These are phyloP conservation scores for Siniperca knerii DNA, from an alignment of 2,113 vertebrate species.

Conservation along the genomic window DNA sequence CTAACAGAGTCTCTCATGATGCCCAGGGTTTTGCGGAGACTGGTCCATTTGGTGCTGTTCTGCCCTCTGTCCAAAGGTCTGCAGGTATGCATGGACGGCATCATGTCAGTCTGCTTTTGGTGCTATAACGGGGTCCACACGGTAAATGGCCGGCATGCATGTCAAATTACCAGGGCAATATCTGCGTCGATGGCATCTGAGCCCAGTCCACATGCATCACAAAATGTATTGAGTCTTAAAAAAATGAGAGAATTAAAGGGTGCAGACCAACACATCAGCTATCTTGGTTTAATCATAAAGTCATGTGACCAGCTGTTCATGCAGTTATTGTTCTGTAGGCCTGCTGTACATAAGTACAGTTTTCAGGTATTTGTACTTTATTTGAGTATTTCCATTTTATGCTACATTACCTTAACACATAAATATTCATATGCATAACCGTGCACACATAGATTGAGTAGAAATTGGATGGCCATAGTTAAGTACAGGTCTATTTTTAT, in stretches of 20 bases:
- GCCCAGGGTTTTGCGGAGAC: slow-evolving; percentile 90
- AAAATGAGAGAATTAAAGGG: not conserved
- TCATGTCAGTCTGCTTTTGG: slow-evolving; percentile 7
- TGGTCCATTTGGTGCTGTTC: slow-evolving; percentile 91
- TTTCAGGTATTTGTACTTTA: no score
- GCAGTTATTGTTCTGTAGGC: not conserved
- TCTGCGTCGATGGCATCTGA: not conserved
- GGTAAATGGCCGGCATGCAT: not conserved
- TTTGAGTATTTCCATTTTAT: no score
- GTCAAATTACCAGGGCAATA: not conserved
- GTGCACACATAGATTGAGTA: no score
- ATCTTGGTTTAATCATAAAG: no score
- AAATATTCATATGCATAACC: no score
- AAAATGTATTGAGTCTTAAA: not conserved
- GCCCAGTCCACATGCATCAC: not conserved
- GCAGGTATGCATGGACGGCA: slow-evolving; percentile 78
- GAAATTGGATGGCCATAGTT: no score
- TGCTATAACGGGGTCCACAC: not conserved
- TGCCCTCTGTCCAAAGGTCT: slow-evolving; percentile 91
- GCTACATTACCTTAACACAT: no score
- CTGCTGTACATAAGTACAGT: no score
- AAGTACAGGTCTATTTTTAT: not conserved
- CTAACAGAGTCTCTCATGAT: slow-evolving; percentile 74
- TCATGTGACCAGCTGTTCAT: not conserved
- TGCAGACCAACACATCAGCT: not conserved